Evolutionary conservation across 1,140 invertebrate genomes (phyloP).

Genomic region (Caenorhabditis briggsae): DNA sequence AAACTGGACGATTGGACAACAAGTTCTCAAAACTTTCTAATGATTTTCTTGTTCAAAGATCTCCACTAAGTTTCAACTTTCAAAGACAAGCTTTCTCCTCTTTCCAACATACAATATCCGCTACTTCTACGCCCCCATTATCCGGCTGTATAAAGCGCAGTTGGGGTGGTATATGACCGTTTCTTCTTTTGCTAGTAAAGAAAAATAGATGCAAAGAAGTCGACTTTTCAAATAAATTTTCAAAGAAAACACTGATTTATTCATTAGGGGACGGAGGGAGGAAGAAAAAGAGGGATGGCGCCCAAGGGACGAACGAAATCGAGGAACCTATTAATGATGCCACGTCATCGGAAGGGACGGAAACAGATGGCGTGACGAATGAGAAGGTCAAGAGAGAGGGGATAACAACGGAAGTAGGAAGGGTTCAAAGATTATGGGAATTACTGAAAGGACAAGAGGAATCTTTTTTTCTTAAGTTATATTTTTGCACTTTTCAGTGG

Average conservation of each 20-base stretch:
- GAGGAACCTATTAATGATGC: constrained; percentile 15
- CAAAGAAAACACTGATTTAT: constrained; percentile 1
- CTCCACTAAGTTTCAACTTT: too few species aligned
- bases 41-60: too few species aligned
- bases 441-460: too few species aligned
- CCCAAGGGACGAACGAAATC: not conserved
- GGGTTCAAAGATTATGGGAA: constrained; percentile 18
- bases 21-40: too few species aligned
- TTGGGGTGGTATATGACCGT: not conserved
- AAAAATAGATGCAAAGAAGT: not conserved
- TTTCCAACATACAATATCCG: not conserved
- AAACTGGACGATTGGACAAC: too few species aligned
- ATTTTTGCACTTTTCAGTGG: too few species aligned
- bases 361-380: too few species aligned
- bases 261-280: not conserved
- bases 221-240: not conserved
- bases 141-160: not conserved
- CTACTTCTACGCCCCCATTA: not conserved
- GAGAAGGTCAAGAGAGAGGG: not conserved
- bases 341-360: not conserved
- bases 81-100: not conserved
- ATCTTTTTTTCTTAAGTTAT: too few species aligned
- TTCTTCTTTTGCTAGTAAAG: not conserved
- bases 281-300: not conserved
- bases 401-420: not conserved